Conservation (phyloP, 2,888 invertebrate genomes). For the Polyommatus icarus region DNA sequence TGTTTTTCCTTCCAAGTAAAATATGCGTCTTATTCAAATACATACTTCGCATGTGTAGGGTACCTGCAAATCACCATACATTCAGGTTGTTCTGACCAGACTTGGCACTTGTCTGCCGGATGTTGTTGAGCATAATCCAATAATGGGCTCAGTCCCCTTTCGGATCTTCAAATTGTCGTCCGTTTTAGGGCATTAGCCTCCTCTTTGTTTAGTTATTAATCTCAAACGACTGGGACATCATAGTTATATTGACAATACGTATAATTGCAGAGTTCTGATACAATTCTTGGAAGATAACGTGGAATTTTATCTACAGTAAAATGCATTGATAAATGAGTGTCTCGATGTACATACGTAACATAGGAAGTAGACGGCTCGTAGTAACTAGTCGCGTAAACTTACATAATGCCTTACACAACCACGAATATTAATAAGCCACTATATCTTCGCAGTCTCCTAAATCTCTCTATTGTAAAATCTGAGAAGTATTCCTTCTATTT, state of each 20-base stretch:
- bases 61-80: background rate
- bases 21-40: background rate
- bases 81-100: background rate
- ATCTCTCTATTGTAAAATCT: slow-evolving; percentile 37
- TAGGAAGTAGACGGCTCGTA: slow-evolving; percentile 25
- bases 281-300: background rate
- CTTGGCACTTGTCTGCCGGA: slow-evolving; percentile 12
- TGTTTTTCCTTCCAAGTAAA: background rate
- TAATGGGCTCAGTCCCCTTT: slow-evolving; percentile 16
- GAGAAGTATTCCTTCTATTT: slow-evolving; percentile 51
- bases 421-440: background rate
- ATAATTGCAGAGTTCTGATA: background rate
- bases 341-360: slow-evolving; percentile 16
- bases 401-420: background rate
- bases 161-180: slow-evolving; percentile 5
- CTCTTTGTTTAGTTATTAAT: slow-evolving; percentile 8
- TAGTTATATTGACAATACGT: background rate
- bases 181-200: slow-evolving; percentile 3
- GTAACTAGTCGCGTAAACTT: slow-evolving; percentile 6
- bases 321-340: slow-evolving; percentile 4
- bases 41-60: background rate
- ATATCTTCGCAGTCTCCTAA: slow-evolving; percentile 8
- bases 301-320: slow-evolving; percentile 12
- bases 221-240: background rate
- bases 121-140: slow-evolving; percentile 14